Base-by-base conservation (phyloP, 2,113 vertebrate species). In the Pachyramphus minor region DNA sequence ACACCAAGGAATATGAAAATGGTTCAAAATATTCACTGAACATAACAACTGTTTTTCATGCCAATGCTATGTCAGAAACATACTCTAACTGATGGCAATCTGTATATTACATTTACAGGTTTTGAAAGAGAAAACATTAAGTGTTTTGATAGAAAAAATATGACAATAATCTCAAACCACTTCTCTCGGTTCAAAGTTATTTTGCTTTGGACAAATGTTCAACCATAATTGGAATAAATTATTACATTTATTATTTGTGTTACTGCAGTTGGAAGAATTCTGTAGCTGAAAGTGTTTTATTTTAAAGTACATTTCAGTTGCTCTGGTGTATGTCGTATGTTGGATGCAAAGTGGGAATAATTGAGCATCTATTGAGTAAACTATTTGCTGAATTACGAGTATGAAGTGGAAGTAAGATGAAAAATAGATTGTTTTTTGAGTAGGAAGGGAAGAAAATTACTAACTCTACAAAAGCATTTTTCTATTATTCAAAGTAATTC, bases 401-500 rank as follows among this genome's bases (percentile, higher is more conserved):
- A 80, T 58, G 37, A 90, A 88, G 63, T 83, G 37, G 41, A 91
- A 90, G 33, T 74, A 89, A 86, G 50, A 83, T 80, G 23, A 58
- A 79, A 95, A 93, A 87, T 11, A 56, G 14, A 47, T 87, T 82
- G 20, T 21, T 93, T 89, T 87, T 83, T 69, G 66, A 62, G 10
- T 49, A 88, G 20, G 37, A 79, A 88, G 23, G n/a, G n/a, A 92
- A 85, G 42, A 42, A 42, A 94, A 58, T 66, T 44, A 90, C 53
- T 92, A 91, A 72, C n/a, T 78, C 16, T 64, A 90, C 35, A 82
- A 93, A 91, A 79, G 3, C 17, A 73, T 94, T 22, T 76, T 83
- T 83, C 68, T 85, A 76, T 92, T 93, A 85, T 90, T 90, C 71
- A 96, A 77, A 93, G 91, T 85, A 95, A 92, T 85, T 91, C 37